Evolutionary conservation across 2,797 vertebrate genomes (phyloP).

Genomic region (Dipus sagitta): DNA sequence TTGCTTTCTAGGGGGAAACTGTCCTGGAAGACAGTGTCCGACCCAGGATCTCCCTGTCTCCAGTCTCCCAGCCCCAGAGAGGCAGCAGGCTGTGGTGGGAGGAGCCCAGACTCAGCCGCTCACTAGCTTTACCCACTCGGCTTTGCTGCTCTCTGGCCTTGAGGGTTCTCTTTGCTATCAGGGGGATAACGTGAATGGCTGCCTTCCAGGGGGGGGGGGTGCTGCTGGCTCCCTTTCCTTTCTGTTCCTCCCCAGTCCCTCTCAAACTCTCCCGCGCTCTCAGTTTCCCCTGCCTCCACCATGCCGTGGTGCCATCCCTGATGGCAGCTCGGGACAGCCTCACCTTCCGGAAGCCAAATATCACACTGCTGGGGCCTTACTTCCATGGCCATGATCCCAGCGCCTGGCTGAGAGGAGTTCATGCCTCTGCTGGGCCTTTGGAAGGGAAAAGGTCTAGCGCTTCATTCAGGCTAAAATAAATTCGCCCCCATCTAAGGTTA

Average conservation of each 20-base stretch:
- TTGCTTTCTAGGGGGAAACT: not conserved
- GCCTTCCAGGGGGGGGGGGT: not conserved
- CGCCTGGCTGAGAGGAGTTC: not conserved
- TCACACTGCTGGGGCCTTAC: not conserved
- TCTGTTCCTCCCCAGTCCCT: too few relatives aligned
- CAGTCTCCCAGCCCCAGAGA: not conserved
- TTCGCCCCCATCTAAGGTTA: slow-evolving; percentile 11
- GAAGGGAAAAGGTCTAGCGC: not conserved
- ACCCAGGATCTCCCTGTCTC: not conserved
- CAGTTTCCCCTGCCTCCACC: not conserved
- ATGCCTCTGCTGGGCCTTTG: not conserved
- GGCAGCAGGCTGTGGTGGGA: not conserved
- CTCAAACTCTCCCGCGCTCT: not conserved
- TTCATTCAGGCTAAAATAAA: not conserved
- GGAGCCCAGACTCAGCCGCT: not conserved
- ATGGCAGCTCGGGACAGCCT: not conserved
- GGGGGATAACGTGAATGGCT: not conserved
- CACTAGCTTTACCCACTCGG: not conserved
- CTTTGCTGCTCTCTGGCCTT: not conserved
- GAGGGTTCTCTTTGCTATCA: not conserved
- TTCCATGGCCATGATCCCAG: not conserved
- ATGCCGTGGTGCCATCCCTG: not conserved
- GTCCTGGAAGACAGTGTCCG: not conserved
- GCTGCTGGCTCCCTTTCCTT: not conserved
- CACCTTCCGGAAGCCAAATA: not conserved